Evolutionary conservation across 2,113 vertebrate genomes (phyloP), one percentile per base, ranked within the genome.

Genomic region (Brienomyrus longianalis): DNA sequence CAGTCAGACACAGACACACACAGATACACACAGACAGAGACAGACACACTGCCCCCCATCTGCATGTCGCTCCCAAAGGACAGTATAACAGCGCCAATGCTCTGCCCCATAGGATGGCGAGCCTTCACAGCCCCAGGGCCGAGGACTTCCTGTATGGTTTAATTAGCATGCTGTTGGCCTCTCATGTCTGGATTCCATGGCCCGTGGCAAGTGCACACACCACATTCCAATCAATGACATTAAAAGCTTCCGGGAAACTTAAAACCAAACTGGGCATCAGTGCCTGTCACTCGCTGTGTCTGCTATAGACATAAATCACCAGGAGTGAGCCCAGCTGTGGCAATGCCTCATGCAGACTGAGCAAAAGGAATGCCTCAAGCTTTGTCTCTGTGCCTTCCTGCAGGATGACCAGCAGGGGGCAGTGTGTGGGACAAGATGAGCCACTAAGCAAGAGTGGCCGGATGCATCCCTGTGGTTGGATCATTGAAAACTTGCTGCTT

Each of bases 401-500:
- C 93, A 96, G 94, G 93, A 96, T 96, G 96, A 96, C 94, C 92
- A 94, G 94, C 90, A 80, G 93, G 80, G 92, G 92, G 87, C 88
- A 90, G 87, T 94, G 94, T 88, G 93, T 92, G 86, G 93, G 94
- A 85, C 94, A 90, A 89, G 51, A 93, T 77, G 92, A 86, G 56
- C 91, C 92, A 13, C 92, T 87, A 66, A 93, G 93, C 50, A 94
- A 96, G 94, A 92, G 94, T 93, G 88, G 95, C 92, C 0, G 93
- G 91, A 80, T 88, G 8, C 89, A 92, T 1, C 93, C 95, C 93
- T 96, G 96, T 80, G 94, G 94, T 90, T 95, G 95, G 93, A 93
- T 95, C 89, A 92, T 92, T 84, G 94, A 95, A 91, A 96, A 93
- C 91, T 93, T 96, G 51, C 95, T 97, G 43, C 95, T 97, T 62